Conservation (phyloP, 2,888 invertebrate genomes). For the Tipula vernalis region DNA sequence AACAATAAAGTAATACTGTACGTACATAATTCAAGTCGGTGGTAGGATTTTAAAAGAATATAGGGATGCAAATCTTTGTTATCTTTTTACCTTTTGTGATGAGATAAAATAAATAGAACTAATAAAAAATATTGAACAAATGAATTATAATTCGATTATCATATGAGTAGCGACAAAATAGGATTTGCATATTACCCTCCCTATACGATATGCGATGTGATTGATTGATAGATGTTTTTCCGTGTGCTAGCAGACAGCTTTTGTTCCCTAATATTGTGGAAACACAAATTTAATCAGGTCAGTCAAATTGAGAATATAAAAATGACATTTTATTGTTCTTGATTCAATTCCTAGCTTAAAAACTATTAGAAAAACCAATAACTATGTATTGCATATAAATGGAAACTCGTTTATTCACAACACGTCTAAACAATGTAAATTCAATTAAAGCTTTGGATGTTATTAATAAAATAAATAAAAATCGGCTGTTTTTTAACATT, state of each 20-base stretch:
- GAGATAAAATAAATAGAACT: neutral
- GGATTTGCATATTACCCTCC: neutral
- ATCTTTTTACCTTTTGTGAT: neutral
- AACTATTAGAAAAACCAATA: too few relatives aligned
- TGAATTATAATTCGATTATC: neutral
- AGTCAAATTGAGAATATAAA: neutral
- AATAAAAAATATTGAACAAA: neutral
- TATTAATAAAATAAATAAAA: too few relatives aligned
- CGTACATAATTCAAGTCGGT: neutral
- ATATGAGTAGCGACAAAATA: neutral
- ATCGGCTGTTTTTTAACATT: too few relatives aligned
- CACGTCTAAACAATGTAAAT: too few relatives aligned
- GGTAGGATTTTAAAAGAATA: neutral
- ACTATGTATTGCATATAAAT: too few relatives aligned
- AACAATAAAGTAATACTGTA: neutral
- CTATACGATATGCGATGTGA: neutral
- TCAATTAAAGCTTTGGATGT: too few relatives aligned
- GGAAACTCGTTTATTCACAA: too few relatives aligned
- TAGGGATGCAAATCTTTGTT: neutral
- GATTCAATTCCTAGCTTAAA: neutral
- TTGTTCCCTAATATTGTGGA: neutral
- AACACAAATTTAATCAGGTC: neutral
- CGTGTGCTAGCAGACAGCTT: neutral
- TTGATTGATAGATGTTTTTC: neutral
- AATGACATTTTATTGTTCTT: neutral